These are phyloP conservation scores for Parazoanthus swiftii DNA, from an alignment of 92 coral and sea anemone genomes.

Conservation along the genomic window DNA sequence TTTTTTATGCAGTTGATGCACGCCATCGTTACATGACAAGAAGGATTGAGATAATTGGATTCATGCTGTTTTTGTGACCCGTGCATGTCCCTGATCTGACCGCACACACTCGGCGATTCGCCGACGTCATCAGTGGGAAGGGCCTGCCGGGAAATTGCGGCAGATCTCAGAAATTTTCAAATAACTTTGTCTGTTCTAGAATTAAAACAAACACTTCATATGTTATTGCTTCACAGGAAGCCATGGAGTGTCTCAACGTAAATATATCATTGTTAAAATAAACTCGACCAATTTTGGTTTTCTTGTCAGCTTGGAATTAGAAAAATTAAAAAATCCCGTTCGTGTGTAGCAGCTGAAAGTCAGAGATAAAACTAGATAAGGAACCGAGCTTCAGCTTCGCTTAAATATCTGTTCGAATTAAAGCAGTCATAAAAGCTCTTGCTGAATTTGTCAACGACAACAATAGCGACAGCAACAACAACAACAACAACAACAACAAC, in stretches of 20 bases:
- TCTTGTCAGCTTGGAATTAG: background rate
- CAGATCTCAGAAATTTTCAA: background rate
- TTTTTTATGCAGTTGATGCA: too few relatives aligned
- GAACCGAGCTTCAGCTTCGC: too few relatives aligned
- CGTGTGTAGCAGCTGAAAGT: background rate
- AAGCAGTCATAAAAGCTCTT: background rate
- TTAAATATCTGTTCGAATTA: background rate
- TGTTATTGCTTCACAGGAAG: background rate
- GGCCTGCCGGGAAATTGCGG: constrained; percentile 41
- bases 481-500: background rate
- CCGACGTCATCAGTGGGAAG: background rate
- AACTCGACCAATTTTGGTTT: background rate
- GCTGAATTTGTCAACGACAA: background rate
- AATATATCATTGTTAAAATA: background rate
- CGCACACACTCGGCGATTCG: background rate
- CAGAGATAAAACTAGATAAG: background rate
- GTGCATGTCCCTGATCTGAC: background rate
- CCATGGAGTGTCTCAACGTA: background rate
- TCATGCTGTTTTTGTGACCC: background rate
- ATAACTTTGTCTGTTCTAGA: background rate
- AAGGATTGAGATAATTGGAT: background rate
- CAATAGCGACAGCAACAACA: background rate
- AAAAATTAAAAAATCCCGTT: background rate
- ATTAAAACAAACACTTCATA: background rate
- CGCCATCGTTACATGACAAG: background rate